phyloP scores from a whole-genome alignment of 2,888 invertebrate genomes.

The Watsonalla binaria region DNA sequence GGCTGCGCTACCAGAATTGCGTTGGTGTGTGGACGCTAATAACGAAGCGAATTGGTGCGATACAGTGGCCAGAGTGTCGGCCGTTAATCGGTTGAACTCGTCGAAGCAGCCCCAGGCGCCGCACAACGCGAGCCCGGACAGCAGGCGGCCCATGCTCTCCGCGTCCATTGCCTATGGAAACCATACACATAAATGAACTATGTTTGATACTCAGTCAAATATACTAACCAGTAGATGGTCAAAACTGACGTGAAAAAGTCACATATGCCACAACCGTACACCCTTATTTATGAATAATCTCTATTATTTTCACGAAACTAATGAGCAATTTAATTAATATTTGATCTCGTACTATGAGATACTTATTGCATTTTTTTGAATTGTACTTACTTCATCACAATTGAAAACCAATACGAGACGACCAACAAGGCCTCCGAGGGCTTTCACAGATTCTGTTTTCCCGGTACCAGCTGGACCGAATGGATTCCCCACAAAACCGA shows the following conservation, averaged over 20 bases:
- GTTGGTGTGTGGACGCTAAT: constrained; percentile 82
- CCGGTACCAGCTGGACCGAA: constrained; percentile 99
- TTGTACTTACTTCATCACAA: constrained; percentile 90
- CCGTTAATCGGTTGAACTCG: constrained; percentile 98
- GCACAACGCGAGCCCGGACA: constrained; percentile 94
- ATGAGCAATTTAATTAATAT: background rate
- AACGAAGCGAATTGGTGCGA: constrained; percentile 97
- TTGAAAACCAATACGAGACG: constrained; percentile 97
- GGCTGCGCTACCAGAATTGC: constrained; percentile 20
- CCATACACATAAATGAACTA: background rate
- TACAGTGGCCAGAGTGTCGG: constrained; percentile 95
- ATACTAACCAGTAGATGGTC: too few species aligned
- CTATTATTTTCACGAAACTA: too few species aligned
- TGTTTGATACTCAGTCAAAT: background rate
- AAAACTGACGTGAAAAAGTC: too few species aligned
- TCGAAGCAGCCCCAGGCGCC: constrained; percentile 99
- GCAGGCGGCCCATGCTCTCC: constrained; percentile 95
- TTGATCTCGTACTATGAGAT: background rate
- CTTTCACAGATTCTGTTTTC: constrained; percentile 99
- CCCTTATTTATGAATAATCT: too few species aligned
- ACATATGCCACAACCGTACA: too few species aligned
- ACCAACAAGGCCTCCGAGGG: constrained; percentile 92
- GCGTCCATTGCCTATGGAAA: constrained; percentile 90
- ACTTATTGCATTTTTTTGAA: background rate
- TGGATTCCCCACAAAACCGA: constrained; percentile 98